These are phyloP conservation scores for Bos indicus DNA, from an alignment of 2,113 vertebrate species.

Conservation along the genomic window DNA sequence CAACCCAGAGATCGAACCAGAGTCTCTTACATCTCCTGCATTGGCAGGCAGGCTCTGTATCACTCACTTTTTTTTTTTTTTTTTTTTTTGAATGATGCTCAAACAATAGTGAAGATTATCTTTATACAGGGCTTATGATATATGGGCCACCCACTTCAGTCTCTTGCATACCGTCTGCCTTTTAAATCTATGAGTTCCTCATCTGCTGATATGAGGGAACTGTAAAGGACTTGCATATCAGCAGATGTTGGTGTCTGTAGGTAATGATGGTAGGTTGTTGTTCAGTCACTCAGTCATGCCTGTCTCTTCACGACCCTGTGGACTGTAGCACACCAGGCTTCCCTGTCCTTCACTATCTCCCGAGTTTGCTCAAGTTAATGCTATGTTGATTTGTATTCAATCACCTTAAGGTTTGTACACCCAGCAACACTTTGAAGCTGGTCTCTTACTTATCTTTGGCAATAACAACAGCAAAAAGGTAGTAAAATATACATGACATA, in stretches of 20 bases:
- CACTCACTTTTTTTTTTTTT: neutral
- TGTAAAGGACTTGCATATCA: neutral
- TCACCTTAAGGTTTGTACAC: neutral
- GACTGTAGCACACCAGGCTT: too few relatives aligned
- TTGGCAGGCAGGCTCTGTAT: neutral
- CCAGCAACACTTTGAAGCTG: neutral
- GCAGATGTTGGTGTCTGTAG: too few relatives aligned
- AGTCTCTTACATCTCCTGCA: rapidly evolving
- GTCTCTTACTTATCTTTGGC: neutral
- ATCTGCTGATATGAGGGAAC: too few relatives aligned
- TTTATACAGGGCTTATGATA: neutral
- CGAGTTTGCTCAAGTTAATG: too few relatives aligned
- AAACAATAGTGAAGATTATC: neutral
- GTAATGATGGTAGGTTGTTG: too few relatives aligned
- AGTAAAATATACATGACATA: neutral
- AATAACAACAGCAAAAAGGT: neutral
- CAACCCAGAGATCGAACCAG: rapidly evolving
- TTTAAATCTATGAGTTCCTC: too few relatives aligned
- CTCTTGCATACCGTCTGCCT: neutral
- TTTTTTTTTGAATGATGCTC: neutral
- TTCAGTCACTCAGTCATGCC: too few relatives aligned
- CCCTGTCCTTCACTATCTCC: too few relatives aligned
- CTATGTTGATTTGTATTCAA: neutral
- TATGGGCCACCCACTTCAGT: neutral
- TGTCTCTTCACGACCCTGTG: rapidly evolving